phyloP scores from a whole-genome alignment of 2,888 invertebrate genomes.

The Branchellion lobata region DNA sequence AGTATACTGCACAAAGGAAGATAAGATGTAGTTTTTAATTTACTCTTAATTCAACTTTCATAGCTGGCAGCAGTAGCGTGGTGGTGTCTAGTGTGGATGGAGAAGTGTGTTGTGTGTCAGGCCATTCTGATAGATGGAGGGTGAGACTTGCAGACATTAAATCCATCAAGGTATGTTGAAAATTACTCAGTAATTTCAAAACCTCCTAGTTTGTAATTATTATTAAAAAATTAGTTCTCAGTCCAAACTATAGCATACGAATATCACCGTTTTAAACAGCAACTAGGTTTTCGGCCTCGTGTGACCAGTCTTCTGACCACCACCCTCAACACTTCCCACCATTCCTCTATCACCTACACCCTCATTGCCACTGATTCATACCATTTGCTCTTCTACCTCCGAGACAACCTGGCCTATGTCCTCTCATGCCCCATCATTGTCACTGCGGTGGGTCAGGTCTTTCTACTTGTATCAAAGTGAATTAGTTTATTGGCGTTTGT shows the following conservation, averaged over 20 bases:
- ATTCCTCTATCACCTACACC: slow-evolving; percentile 56
- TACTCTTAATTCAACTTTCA: not conserved
- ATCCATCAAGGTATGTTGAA: slow-evolving; percentile 47
- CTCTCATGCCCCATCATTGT: slow-evolving; percentile 55
- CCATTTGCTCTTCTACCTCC: slow-evolving; percentile 56
- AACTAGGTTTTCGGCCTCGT: slow-evolving; percentile 27
- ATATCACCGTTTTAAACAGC: too few species aligned
- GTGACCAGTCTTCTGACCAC: slow-evolving; percentile 42
- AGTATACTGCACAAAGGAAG: too few species aligned
- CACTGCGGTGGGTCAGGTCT: slow-evolving; percentile 59
- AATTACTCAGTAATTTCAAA: too few species aligned
- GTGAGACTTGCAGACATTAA: slow-evolving; percentile 55
- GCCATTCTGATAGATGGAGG: slow-evolving; percentile 58
- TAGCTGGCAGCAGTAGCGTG: slow-evolving; percentile 56
- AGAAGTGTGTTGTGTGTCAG: slow-evolving; percentile 56
- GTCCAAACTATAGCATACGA: too few species aligned
- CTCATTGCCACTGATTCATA: slow-evolving; percentile 56
- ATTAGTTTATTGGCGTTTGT: too few species aligned
- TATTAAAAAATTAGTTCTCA: too few species aligned
- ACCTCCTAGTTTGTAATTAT: too few species aligned
- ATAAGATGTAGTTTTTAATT: too few species aligned
- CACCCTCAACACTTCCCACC: slow-evolving; percentile 47
- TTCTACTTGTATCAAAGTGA: too few species aligned
- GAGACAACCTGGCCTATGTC: slow-evolving; percentile 56
- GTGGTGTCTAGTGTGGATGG: slow-evolving; percentile 56